phyloP scores from a whole-genome alignment of 2,113 vertebrate genomes.

The Antechinus stuartii region DNA sequence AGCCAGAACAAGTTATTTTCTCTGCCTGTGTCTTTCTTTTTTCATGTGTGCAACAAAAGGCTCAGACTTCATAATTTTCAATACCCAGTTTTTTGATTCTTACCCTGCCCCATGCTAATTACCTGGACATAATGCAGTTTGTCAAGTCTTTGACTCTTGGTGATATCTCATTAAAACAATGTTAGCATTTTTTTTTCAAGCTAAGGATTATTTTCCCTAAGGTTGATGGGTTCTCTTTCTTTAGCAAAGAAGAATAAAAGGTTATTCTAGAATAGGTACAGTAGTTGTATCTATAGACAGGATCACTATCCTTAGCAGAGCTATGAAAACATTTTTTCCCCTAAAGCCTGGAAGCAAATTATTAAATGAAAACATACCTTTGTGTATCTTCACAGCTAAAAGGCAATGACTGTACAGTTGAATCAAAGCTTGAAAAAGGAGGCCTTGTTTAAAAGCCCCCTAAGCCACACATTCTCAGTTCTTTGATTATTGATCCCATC shows the following conservation, averaged over 20 bases:
- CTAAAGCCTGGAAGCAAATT: not conserved
- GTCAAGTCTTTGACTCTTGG: not conserved
- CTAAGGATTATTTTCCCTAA: not conserved
- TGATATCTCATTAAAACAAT: not conserved
- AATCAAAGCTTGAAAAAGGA: not conserved
- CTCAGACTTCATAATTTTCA: not conserved
- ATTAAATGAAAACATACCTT: not conserved
- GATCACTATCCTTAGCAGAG: not conserved
- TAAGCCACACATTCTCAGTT: slow-evolving; percentile 2
- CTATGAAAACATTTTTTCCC: not conserved
- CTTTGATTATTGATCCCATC: not conserved
- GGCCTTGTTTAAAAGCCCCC: not conserved
- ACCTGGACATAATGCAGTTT: not conserved
- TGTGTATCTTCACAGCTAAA: not conserved
- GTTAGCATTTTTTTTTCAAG: not conserved
- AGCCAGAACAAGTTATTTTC: not conserved
- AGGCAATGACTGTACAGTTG: not conserved
- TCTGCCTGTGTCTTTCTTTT: not conserved
- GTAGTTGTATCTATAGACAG: not conserved
- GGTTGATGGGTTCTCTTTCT: not conserved
- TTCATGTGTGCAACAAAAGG: not conserved
- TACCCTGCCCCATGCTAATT: not conserved
- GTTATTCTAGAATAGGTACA: not conserved
- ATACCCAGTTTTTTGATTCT: rapidly evolving
- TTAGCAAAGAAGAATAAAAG: not conserved